Evolutionary conservation across 2,113 vertebrate genomes (phyloP).

Genomic region (Scalopus aquaticus): DNA sequence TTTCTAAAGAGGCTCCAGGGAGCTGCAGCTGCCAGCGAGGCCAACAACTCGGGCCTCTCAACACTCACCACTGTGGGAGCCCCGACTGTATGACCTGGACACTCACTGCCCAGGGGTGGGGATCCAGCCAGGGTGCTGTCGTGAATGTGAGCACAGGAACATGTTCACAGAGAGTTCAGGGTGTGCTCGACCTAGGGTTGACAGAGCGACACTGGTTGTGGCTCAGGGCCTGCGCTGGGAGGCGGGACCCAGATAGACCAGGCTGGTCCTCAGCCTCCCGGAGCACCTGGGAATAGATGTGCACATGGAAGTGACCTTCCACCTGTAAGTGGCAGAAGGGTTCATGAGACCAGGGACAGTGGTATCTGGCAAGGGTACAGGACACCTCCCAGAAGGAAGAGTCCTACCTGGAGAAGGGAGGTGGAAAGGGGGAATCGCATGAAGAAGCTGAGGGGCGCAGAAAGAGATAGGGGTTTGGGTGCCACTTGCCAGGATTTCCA

Average conservation of each 20-base stretch:
- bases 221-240: neutral
- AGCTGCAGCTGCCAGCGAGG: neutral
- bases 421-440: neutral
- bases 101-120: neutral
- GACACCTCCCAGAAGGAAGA: neutral
- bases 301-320: neutral
- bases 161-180: neutral
- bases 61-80: neutral
- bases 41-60: neutral
- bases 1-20: constrained; percentile 69
- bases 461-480: neutral
- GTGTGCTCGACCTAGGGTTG: neutral
- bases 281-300: neutral
- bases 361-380: neutral
- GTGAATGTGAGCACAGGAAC: neutral
- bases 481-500: neutral
- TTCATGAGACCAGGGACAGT: neutral
- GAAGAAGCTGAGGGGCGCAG: neutral
- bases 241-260: neutral
- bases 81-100: neutral
- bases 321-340: neutral
- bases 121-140: too few relatives aligned
- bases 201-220: neutral
- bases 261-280: neutral
- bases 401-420: neutral